Evolutionary conservation across 1,140 invertebrate genomes (phyloP), one percentile per base, ranked within the genome.

Genomic region (Drosophila yakuba): DNA sequence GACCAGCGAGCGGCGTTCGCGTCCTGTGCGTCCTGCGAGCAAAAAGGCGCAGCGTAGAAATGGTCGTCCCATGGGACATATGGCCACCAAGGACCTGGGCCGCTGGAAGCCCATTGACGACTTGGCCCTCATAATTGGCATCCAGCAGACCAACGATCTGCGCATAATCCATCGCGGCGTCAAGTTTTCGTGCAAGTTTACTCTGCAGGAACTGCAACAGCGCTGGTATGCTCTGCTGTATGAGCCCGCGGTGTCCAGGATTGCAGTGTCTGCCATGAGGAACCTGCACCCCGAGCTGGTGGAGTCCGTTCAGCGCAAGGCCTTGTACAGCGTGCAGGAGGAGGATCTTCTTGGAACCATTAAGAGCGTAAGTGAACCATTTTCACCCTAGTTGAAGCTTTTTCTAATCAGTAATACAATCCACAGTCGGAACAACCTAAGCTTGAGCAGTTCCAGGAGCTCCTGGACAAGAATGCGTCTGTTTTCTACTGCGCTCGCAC

Each of bases 101-200:
- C 93, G 97, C 72, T 99, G 98, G 98, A 99, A 99, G 92, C 97
- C 98, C 14, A 96, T 97, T 35, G 99, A 99, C 94, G 99, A 99
- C 93, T 93, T 99, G 7, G 96, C 97, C 3, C 93, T 99, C 1
- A 98, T 99, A 67, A 96, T 97, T 78, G 97, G 97, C 73, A 97
- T 99, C 10, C 96, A 98, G 90, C 98, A 99, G 93, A 97, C 97
- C 6, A 97, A 97, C 93, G 97, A 98, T 92, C 92, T 98, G 39
- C 94, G 95, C 38, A 95, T 95, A 82, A 98, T 99, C 7, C 97
- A 99, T 91, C 93, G 96, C 73, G 97, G 98, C 23, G 96, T 98
- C 4, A 99, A 98, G 92, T 99, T 99, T 93, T 98, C 98, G 0
- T 98, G 98, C 91, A 95, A 97, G 72, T 99, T 99, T 91, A 98